Base-by-base conservation (phyloP, 2,113 vertebrate species). In the Lamprologus tigripictilis region DNA sequence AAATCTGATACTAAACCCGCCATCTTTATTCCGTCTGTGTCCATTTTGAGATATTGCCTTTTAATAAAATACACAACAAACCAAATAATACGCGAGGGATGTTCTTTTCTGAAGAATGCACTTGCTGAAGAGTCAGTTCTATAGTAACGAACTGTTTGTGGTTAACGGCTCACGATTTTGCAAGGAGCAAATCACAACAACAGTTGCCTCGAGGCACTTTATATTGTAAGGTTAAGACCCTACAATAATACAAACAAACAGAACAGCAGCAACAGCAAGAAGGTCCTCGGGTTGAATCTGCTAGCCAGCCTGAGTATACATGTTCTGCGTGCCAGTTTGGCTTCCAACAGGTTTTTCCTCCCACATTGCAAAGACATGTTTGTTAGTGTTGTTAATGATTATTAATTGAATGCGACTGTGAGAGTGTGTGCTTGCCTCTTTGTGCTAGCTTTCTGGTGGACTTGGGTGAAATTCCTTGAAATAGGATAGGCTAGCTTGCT, bases 1-100 rank as follows among this genome's bases (percentile, higher is more conserved):
- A 87, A 54, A 88, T 84, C 71, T 35, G 47, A 90, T 80, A 68
- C 23, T 53, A 9, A 87, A 57, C 5, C 37, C 4, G 1, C 37
- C 21, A 21, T 21, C 26, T 61, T 16, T 7, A 28, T 11, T 71
- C 51, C 13, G 1, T 14, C 33, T 47, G 23, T 47, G 14, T 76
- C 6, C 6, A 19, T 31, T 76, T 8, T 31, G 42, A 47, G 9
- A 28, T 7, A 47, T 76, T 76, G 14, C 23, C 71, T 19, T 78
- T 49, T 31, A 17, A 49, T 49, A 31, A 19, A 49, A 47, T 19
- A 28, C 40, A 76, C 14, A 19, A 47, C 71, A 76, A 47, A 47
- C 13, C 40, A 49, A 49, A n/a, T 78, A 5, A 31, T 49, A 31
- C 5, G 5, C 17, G 71, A 31, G 40, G 4, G 0, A 10, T 0